Conservation (phyloP, 2,113 vertebrate species). For the Zapornia atra region DNA sequence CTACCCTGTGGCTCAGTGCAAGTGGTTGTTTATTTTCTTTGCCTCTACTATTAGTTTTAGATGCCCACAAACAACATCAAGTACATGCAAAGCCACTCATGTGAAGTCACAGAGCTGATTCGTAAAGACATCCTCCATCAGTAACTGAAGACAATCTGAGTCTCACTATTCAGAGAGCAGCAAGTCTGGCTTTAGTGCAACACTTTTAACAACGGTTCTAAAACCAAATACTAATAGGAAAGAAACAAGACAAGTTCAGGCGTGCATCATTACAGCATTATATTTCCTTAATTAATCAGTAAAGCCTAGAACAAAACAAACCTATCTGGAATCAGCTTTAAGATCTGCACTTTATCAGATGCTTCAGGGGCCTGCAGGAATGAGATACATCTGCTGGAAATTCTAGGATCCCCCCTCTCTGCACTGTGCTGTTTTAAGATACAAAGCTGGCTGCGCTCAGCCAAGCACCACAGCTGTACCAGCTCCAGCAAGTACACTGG, state of each 20-base stretch:
- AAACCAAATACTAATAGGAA: neutral
- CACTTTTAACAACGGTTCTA: neutral
- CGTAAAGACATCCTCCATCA: neutral
- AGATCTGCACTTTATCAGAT: neutral
- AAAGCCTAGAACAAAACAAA: neutral
- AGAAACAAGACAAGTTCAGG: neutral
- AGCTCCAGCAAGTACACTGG: neutral
- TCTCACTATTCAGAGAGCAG: neutral
- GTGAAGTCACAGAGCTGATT: neutral
- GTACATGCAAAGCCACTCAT: neutral
- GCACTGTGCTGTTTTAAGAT: neutral
- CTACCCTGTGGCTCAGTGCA: neutral
- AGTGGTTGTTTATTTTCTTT: neutral
- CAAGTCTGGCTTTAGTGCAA: neutral
- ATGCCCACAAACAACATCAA: neutral
- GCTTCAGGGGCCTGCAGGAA: neutral
- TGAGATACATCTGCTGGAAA: neutral
- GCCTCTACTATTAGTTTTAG: neutral
- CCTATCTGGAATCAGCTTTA: neutral
- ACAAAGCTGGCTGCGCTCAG: neutral
- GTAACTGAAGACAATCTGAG: fast-evolving
- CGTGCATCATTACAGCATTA: neutral
- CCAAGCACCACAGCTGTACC: neutral
- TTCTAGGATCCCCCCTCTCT: neutral
- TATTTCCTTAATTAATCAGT: neutral